Conservation (phyloP, 2,113 vertebrate genomes). For the rat (Rattus norvegicus) region DNA sequence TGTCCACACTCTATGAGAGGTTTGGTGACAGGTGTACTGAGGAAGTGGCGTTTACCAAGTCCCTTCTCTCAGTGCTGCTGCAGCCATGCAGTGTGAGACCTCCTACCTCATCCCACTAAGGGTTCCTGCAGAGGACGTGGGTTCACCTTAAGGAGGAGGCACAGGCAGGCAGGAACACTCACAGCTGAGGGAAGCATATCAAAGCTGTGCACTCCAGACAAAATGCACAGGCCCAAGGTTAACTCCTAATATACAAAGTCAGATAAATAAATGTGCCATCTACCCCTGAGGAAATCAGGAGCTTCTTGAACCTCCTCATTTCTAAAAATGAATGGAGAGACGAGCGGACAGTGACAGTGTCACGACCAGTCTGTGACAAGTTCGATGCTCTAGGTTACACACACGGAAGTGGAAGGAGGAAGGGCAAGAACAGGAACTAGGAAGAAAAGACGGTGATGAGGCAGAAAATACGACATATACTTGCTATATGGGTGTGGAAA, state of each 20-base stretch:
- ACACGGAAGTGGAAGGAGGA: background rate
- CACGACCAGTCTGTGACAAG: background rate
- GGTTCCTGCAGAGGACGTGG: background rate
- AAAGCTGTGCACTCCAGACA: background rate
- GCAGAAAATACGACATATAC: background rate
- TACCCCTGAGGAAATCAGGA: background rate
- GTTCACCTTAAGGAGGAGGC: background rate
- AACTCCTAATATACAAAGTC: background rate
- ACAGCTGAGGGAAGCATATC: too few species aligned
- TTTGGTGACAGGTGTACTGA: rapidly evolving
- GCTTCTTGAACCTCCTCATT: background rate
- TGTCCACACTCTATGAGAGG: background rate
- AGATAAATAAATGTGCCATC: background rate
- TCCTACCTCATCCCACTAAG: background rate
- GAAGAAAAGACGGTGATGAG: background rate
- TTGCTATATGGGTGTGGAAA: background rate
- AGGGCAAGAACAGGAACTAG: background rate
- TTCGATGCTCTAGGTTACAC: background rate
- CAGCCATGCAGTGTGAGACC: background rate
- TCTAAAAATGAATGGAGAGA: background rate
- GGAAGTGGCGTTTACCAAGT: background rate
- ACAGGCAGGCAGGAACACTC: background rate
- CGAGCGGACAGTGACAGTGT: background rate
- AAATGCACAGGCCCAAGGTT: background rate
- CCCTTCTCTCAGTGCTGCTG: background rate